Base-by-base conservation (phyloP, 2,797 vertebrate genomes). In the Spea hammondii region DNA sequence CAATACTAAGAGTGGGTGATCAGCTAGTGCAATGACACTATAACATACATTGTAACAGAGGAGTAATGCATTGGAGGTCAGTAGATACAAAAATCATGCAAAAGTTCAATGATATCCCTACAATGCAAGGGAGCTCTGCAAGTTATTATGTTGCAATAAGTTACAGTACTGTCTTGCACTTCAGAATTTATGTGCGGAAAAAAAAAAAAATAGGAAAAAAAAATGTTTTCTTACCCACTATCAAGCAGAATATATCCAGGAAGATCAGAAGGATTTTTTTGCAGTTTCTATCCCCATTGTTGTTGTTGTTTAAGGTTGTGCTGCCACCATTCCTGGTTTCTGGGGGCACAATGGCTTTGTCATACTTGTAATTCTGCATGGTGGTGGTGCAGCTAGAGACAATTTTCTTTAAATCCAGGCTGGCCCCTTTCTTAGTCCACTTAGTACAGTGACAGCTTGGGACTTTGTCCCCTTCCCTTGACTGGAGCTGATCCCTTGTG, bases 351-450 rank as follows among this genome's bases (percentile, higher is more conserved):
- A 98, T 98, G 83, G 96, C 94, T 91, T 97, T 99, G 90, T 99
- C 96, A 93, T 98, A 99, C 91, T 95, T 94, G 92, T 96, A 97
- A 89, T 92, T 96, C 91, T 97, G 96, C 96, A 97, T 97, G 88
- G 83, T 90, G 83, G 79, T 83, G 83, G 84, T 83, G 78, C 85
- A 57, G 70, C 71, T 83, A 80, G 83, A 82, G 76, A 84, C 74
- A 72, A 74, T 60, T 47, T 59, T 82, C 75, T 82, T 82, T 49
- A 82, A 9, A 81, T 82, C 83, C 83, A 75, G 83, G 78, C 80
- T 76, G 53, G 50, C 54, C 83, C 70, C 8, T 62, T 82, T 81
- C 80, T 72, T 73, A 70, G 76, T 78, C 59, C 57, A 70, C 76
- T 68, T 32, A 32, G 81, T 44, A 11, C 11, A 72, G 49, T 53